phyloP scores from a whole-genome alignment of 2,797 vertebrate species.

The Anomalospiza imberbis region DNA sequence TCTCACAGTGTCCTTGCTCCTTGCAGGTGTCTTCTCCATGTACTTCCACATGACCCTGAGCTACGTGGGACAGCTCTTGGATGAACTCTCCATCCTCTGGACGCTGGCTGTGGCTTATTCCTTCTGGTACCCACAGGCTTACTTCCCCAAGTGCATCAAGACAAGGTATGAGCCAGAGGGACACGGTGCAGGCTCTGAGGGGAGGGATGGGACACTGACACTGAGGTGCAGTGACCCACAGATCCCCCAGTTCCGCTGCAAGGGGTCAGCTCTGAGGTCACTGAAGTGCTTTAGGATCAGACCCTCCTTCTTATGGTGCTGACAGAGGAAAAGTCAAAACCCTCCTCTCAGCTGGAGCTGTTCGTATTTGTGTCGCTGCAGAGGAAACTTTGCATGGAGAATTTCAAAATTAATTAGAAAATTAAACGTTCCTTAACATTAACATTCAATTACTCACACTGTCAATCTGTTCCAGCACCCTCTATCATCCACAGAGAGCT shows the following conservation, averaged over 20 bases:
- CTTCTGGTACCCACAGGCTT: constrained; percentile 86
- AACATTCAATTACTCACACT: neutral
- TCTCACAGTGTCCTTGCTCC: neutral
- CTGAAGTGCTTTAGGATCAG: neutral
- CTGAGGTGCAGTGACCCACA: neutral
- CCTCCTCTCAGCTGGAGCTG: neutral
- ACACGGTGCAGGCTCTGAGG: neutral
- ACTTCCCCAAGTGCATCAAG: constrained; percentile 85
- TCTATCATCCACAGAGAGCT: neutral
- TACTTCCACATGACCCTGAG: constrained; percentile 98
- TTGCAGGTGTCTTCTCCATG: constrained; percentile 85
- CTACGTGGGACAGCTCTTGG: constrained; percentile 91
- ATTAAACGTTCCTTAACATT: neutral
- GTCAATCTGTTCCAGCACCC: neutral
- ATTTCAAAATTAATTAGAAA: neutral
- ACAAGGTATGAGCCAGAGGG: constrained; percentile 77
- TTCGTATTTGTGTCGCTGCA: neutral
- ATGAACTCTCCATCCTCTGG: constrained; percentile 95
- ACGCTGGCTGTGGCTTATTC: constrained; percentile 82
- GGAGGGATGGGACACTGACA: neutral
- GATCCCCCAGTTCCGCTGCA: neutral
- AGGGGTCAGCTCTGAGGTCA: neutral
- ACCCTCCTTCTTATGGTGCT: neutral
- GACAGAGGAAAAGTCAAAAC: neutral
- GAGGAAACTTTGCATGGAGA: neutral